Base-by-base conservation (phyloP, 2,113 vertebrate species). In the Poeciliopsis prolifica region DNA sequence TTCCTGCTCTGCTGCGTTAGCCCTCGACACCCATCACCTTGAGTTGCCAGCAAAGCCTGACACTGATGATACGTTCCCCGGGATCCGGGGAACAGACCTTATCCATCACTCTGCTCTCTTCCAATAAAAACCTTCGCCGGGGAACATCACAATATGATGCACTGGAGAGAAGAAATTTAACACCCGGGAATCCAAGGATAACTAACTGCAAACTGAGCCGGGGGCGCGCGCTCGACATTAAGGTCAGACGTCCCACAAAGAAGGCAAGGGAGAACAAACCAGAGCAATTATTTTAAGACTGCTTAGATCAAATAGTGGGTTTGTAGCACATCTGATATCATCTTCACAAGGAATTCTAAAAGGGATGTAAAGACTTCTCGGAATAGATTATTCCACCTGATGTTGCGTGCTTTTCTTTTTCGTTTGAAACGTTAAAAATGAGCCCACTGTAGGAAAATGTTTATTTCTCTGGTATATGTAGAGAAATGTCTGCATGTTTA, bases 1-100 rank as follows among this genome's bases (percentile, higher is more conserved):
- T 66, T 54, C 68, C 64, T 67, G 48, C 65, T 26, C 70, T 37
- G 64, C 72, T 29, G 70, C 78, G 68, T 72, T 28, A 78, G 83
- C 80, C 85, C 86, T 72, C 61, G 81, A 85, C 88, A 80, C 87
- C 77, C 65, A 70, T 88, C 84, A 86, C 80, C 77, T 87, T 65
- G 82, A 90, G 76, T 74, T 63, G 75, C 78, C 70, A 74, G 85
- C 75, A 72, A 76, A 72, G 76, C 37, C 86, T 86, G 83, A 78
- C 78, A 88, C 62, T 71, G 85, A 85, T 62, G 85, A 84, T 85
- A 26, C 64, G 60, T 79, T 87, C 74, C 69, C 79, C 64, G 77
- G 76, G 72, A 81, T 88, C 77, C 65, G 83, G 81, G 65, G 82
- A 85, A 85, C 79, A 74, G 82, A 88, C 74, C 61, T 58, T 70